A percentile compares a stretch with the other conserved stretches of the same genome.
phyloP scores from a whole-genome alignment of 2,797 vertebrate species.

The Bradypodion ventrale region DNA sequence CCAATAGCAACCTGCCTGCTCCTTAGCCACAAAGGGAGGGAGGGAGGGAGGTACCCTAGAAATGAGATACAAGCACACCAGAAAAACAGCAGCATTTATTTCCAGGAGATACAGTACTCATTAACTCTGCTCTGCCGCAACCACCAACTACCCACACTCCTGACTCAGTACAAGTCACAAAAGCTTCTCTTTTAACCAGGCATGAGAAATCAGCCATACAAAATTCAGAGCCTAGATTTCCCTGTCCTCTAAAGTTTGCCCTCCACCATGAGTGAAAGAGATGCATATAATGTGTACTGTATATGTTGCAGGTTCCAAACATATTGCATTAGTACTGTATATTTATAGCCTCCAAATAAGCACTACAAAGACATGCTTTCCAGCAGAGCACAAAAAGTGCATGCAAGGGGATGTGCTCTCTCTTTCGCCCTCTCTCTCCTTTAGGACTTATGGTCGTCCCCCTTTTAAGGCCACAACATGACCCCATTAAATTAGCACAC shows the following conservation, averaged over 20 bases:
- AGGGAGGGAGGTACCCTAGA: too few species aligned
- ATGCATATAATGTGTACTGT: not conserved
- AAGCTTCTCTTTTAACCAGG: not conserved
- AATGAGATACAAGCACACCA: not conserved
- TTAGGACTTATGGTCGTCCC: not conserved
- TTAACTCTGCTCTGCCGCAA: not conserved
- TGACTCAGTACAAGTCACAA: not conserved
- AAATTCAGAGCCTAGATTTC: not conserved
- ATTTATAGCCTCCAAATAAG: not conserved
- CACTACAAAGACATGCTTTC: not conserved
- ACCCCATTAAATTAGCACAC: not conserved
- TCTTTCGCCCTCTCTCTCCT: not conserved
- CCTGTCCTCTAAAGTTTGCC: not conserved
- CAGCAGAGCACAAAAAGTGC: too few species aligned
- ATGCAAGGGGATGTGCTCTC: too few species aligned
- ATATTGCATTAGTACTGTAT: not conserved
- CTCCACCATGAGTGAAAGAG: not conserved
- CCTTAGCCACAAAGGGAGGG: rapidly evolving
- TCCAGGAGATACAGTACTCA: not conserved
- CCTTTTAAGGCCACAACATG: not conserved
- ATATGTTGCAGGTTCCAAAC: not conserved
- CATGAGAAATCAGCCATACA: not conserved
- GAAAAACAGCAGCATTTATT: not conserved
- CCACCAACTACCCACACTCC: not conserved
- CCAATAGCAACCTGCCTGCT: not conserved